Base-by-base conservation (phyloP, 2,888 invertebrate species). In the Rhamnusium bicolor region DNA sequence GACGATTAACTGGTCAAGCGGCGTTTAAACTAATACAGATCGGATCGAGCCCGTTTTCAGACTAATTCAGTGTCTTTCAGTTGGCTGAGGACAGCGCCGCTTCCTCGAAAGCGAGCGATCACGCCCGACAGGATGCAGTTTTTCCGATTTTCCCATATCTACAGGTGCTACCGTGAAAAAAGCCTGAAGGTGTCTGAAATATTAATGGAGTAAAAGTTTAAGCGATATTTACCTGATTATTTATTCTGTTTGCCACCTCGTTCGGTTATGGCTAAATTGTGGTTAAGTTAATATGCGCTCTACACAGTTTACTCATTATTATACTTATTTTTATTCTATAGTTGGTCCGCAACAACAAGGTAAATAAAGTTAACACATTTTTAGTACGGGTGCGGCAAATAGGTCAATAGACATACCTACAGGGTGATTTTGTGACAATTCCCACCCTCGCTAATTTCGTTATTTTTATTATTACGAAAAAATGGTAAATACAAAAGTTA, bases 161-260 rank as follows among this genome's bases (percentile, higher is more conserved):
- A 82, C 82, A 82, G 82, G 82, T 82, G 82, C 78, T 77, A 73
- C 71, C 71, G 74, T 58, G 74, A 60, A 71, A 75, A 75, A 65
- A 63, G 32, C 56, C 56, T 27, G 32, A 14, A 27, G 65, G 27
- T 32, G 47, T 12, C 53, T 53, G 70, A 54, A 70, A 70, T 54
- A 63, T 51, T 69, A 69, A 69, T 56, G 65, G n/a, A 56, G 46
- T n/a, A 27, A 49, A 65, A 54, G 56, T 32, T 29, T 14, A 65
- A 32, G 65, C 14, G 66, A 65, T 65, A 65, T 69, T 32, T 53
- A 51, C 40, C 51, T 16, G 60, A 19, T 51, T 69, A 24, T 19
- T 60, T 49, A 60, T 58, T 69, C 47, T 32, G 46, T 69, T 58
- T 60, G 68, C 8, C 46, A 47, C 2, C 46, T n/a, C 46, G 49